Conservation (phyloP, 35 echinoderm and acorn worm species). For the Apostichopus californicus region DNA sequence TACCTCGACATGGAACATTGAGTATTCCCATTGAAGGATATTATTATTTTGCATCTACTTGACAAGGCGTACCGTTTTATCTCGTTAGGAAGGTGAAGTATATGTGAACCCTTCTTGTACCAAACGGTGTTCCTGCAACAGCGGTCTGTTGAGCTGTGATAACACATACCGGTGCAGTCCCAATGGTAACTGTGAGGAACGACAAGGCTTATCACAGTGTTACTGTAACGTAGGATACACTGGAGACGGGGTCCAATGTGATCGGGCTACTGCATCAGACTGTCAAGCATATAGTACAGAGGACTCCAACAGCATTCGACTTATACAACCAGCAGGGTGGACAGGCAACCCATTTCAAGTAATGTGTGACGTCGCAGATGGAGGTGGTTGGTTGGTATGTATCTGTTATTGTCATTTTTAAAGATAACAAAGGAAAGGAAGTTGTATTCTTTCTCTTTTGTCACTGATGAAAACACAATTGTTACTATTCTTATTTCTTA, state of each 20-base stretch:
- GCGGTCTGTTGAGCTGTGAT: neutral
- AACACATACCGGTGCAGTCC: neutral
- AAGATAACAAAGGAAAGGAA: too few species aligned
- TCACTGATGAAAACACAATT: too few species aligned
- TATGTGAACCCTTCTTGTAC: neutral
- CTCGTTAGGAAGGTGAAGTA: neutral
- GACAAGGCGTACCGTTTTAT: neutral
- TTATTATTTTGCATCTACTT: too few species aligned
- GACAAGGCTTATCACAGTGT: neutral
- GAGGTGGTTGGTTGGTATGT: slow-evolving; percentile 8
- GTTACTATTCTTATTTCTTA: too few species aligned
- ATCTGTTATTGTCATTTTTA: neutral
- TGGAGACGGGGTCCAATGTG: neutral
- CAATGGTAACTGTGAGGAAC: neutral
- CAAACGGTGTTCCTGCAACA: neutral
- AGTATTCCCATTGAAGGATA: too few species aligned
- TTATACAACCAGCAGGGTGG: neutral
- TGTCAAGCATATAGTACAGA: neutral
- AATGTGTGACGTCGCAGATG: neutral
- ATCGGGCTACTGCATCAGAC: neutral
- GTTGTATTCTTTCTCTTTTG: too few species aligned
- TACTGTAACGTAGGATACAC: neutral
- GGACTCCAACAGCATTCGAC: neutral
- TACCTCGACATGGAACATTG: too few species aligned
- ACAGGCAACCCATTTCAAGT: neutral